Conservation (phyloP, 2,888 invertebrate species). For the Germaria angustata region DNA sequence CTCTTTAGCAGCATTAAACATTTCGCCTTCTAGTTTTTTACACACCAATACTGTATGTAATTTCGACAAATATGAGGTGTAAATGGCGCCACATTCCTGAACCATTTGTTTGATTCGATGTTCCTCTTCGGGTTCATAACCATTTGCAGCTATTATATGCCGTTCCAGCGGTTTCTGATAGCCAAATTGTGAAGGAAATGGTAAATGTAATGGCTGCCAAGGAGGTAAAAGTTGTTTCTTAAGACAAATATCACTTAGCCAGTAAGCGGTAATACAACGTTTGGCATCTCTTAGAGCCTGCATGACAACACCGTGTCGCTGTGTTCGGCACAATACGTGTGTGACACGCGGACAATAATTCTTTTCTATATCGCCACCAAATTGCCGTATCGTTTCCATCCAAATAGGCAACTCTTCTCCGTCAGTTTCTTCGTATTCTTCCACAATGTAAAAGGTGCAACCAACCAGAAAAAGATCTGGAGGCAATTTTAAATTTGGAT, state of each 20-base stretch:
- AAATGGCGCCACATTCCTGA: conserved; percentile 90
- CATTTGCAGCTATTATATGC: conserved; percentile 91
- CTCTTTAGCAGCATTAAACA: conserved; percentile 93
- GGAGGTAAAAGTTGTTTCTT: conserved; percentile 94
- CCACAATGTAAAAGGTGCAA: conserved; percentile 94
- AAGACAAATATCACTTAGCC: conserved; percentile 94
- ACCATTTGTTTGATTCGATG: conserved; percentile 91
- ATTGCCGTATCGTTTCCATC: conserved; percentile 87
- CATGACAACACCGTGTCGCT: conserved; percentile 94
- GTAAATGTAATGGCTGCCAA: conserved; percentile 96
- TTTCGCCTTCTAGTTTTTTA: conserved; percentile 91
- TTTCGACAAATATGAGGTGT: conserved; percentile 88
- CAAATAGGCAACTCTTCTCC: conserved; percentile 84
- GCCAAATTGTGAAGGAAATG: conserved; percentile 84
- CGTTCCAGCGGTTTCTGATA: conserved; percentile 87
- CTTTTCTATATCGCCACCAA: conserved; percentile 93
- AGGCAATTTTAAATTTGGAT: conserved; percentile 93
- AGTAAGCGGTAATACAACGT: conserved; percentile 90
- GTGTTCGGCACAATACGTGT: conserved; percentile 94
- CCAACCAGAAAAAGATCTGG: conserved; percentile 94
- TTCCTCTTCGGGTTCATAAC: conserved; percentile 94
- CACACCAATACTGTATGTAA: conserved; percentile 90
- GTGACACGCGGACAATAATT: conserved; percentile 93
- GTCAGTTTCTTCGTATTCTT: conserved; percentile 89
- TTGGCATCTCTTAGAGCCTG: conserved; percentile 86